phyloP scores from a whole-genome alignment of 1,140 invertebrate genomes.

The Nasonia vitripennis region DNA sequence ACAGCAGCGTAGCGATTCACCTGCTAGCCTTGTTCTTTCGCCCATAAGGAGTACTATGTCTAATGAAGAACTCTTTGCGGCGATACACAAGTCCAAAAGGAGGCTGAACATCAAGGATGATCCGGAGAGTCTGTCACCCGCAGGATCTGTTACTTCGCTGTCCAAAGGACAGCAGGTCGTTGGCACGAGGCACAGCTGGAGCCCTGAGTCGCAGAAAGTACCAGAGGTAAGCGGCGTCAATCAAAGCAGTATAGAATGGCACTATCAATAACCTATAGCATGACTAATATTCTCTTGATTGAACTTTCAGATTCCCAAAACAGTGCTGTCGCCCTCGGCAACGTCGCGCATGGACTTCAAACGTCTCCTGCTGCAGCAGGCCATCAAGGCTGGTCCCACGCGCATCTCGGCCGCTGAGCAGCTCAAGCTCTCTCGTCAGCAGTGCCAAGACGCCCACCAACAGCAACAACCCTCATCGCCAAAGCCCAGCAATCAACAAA shows the following conservation, averaged over 20 bases:
- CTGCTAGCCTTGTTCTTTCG: constrained; percentile 74
- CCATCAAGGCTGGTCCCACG: constrained; percentile 77
- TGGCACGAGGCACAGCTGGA: constrained; percentile 71
- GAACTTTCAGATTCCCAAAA: constrained; percentile 62
- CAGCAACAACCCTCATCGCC: constrained; percentile 70
- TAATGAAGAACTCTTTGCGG: constrained; percentile 85
- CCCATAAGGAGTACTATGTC: constrained; percentile 84
- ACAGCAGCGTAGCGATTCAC: constrained; percentile 53
- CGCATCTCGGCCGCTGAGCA: constrained; percentile 89
- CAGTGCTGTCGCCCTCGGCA: constrained; percentile 72
- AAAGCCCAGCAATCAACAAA: constrained; percentile 71
- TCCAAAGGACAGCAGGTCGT: constrained; percentile 54
- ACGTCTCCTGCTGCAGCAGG: constrained; percentile 83
- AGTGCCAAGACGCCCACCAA: constrained; percentile 67
- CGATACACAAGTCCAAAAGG: constrained; percentile 86
- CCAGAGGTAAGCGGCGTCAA: constrained; percentile 58
- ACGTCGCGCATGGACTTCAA: constrained; percentile 89
- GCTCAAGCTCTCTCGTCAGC: constrained; percentile 83
- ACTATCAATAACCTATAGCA: too few relatives aligned
- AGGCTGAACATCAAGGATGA: constrained; percentile 82
- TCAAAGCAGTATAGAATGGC: neutral
- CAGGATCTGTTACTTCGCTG: constrained; percentile 69
- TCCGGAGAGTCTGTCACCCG: constrained; percentile 75
- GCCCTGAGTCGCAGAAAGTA: constrained; percentile 67
- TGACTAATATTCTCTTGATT: neutral